phyloP scores from a whole-genome alignment of 2,797 vertebrate genomes.

The Microtus agrestis region DNA sequence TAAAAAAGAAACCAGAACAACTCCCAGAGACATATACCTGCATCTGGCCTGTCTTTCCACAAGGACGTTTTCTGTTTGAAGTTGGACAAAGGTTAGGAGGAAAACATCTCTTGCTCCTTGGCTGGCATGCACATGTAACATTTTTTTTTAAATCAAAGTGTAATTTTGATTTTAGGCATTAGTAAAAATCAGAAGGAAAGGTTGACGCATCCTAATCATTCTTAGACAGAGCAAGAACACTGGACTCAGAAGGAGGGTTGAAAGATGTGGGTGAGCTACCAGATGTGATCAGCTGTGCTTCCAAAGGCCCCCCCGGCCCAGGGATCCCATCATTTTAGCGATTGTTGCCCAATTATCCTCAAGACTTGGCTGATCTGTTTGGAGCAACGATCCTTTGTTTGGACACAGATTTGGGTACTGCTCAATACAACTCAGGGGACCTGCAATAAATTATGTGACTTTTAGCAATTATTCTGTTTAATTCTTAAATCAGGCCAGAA shows the following conservation, averaged over 20 bases:
- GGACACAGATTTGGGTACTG: conserved; percentile 24
- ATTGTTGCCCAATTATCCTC: neutral
- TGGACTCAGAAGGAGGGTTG: neutral
- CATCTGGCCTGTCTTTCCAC: conserved; percentile 76
- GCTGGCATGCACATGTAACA: conserved; percentile 41
- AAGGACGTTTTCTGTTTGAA: conserved; percentile 80
- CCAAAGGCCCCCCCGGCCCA: neutral
- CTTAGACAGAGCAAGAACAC: conserved; percentile 34
- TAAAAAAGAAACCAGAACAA: conserved; percentile 83
- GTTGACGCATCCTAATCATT: neutral
- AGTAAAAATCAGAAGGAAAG: conserved; percentile 35
- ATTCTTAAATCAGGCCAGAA: neutral
- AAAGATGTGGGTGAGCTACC: neutral
- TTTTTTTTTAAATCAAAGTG: conserved; percentile 41
- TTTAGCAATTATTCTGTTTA: conserved; percentile 22
- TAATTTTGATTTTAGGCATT: conserved; percentile 61
- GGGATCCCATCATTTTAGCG: conserved; percentile 10
- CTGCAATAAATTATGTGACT: neutral
- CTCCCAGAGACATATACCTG: conserved; percentile 75
- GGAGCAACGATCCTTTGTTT: neutral
- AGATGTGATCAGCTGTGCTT: neutral
- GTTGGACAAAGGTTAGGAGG: conserved; percentile 73
- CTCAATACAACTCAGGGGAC: neutral
- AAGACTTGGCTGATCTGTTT: neutral
- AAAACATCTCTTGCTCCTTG: conserved; percentile 65